phyloP scores from a whole-genome alignment of 2,797 vertebrate species.

The Microchirus variegatus region DNA sequence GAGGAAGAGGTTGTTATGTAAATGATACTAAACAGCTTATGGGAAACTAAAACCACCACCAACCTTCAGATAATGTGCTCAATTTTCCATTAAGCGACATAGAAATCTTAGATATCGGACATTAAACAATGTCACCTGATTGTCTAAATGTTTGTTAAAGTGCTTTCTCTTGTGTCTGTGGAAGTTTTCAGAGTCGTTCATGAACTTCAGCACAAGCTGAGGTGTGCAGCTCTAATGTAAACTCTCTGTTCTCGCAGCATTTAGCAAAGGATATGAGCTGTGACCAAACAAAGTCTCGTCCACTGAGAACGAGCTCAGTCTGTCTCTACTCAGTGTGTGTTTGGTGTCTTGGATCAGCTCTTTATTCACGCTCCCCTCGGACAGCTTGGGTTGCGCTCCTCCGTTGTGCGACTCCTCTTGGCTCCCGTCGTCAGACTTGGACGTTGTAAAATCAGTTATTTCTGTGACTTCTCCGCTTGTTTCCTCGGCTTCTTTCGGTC shows the following conservation, averaged over 20 bases:
- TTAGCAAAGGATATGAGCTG: constrained; percentile 64
- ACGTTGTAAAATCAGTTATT: constrained; percentile 45
- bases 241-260: constrained; percentile 59
- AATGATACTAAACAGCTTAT: constrained; percentile 2
- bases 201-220: not conserved
- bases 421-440: constrained; percentile 56
- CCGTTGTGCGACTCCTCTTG: constrained; percentile 27
- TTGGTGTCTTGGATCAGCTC: constrained; percentile 56
- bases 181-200: not conserved
- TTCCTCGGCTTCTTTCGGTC: not conserved
- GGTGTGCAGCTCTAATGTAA: constrained; percentile 27
- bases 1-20: constrained; percentile 20
- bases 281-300: constrained; percentile 65
- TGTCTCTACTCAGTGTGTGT: constrained; percentile 64
- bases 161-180: not conserved
- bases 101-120: not conserved
- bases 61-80: too few species aligned
- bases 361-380: constrained; percentile 18
- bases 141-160: constrained; percentile 15
- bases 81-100: too few species aligned
- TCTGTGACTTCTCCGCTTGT: constrained; percentile 46
- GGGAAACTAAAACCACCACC: too few species aligned
- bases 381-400: constrained; percentile 20
- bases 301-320: constrained; percentile 62
- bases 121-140: constrained; percentile 6